phyloP scores from a whole-genome alignment of 2,797 vertebrate genomes.

The Octomys mimax region DNA sequence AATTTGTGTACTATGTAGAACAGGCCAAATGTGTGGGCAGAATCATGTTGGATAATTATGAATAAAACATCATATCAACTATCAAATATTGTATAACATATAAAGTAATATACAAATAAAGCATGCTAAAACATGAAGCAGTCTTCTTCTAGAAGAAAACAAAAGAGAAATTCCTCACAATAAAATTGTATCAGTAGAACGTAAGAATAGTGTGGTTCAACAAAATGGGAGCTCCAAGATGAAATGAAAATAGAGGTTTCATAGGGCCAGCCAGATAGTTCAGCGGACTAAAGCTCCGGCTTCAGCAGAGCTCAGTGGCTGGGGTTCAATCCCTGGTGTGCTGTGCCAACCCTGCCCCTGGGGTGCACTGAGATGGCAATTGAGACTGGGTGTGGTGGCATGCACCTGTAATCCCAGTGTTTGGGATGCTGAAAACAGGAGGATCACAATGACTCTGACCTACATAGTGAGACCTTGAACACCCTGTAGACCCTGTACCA shows the following conservation, averaged over 20 bases:
- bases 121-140: constrained; percentile 22
- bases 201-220: not conserved
- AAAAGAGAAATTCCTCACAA: not conserved
- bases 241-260: not conserved
- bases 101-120: constrained; percentile 19
- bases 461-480: too few species aligned
- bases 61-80: not conserved
- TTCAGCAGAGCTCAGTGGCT: too few species aligned
- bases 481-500: too few species aligned
- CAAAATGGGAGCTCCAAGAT: constrained; percentile 16
- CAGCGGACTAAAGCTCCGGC: too few species aligned
- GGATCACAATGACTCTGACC: too few species aligned
- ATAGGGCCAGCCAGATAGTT: too few species aligned
- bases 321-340: too few species aligned
- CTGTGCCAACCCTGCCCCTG: too few species aligned
- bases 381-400: too few species aligned
- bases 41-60: not conserved
- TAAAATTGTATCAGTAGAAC: not conserved
- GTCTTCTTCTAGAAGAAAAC: not conserved
- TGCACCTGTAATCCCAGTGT: too few species aligned
- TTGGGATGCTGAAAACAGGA: too few species aligned
- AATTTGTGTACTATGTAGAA: not conserved
- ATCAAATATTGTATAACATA: not conserved
- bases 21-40: not conserved
- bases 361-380: too few species aligned